phyloP scores from a whole-genome alignment of 2,797 vertebrate species.

The Arrhamphus sclerolepis region DNA sequence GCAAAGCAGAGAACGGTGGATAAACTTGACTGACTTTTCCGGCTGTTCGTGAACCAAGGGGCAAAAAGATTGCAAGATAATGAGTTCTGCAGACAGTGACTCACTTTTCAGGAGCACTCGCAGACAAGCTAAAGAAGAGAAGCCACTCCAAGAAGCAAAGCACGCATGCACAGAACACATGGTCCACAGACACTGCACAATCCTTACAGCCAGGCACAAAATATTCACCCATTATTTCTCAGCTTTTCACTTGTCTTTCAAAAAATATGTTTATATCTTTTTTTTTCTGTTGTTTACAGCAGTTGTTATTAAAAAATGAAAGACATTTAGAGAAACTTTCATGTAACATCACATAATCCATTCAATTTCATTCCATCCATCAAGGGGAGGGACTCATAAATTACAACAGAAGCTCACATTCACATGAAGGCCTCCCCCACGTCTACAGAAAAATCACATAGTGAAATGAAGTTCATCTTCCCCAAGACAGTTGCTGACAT shows the following conservation, averaged over 20 bases:
- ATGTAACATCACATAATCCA: neutral
- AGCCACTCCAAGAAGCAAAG: slow-evolving; percentile 35
- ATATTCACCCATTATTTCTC: neutral
- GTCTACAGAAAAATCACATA: slow-evolving; percentile 42
- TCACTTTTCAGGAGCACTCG: slow-evolving; percentile 53
- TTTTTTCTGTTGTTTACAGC: slow-evolving; percentile 8
- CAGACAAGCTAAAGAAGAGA: slow-evolving; percentile 43
- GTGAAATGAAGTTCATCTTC: slow-evolving; percentile 24
- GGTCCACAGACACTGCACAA: slow-evolving; percentile 26
- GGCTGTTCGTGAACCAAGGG: slow-evolving; percentile 47
- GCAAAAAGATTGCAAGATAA: slow-evolving; percentile 60
- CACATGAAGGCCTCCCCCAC: slow-evolving; percentile 7
- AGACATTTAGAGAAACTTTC: neutral
- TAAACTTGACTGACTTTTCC: slow-evolving; percentile 69
- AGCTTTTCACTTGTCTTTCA: slow-evolving; percentile 7
- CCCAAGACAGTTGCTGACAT: slow-evolving; percentile 45
- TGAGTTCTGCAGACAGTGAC: slow-evolving; percentile 73
- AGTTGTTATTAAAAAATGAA: slow-evolving; percentile 1
- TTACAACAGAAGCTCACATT: slow-evolving; percentile 35
- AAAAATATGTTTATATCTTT: slow-evolving; percentile 1
- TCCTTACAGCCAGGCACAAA: neutral
- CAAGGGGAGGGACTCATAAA: slow-evolving; percentile 31
- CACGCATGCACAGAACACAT: slow-evolving; percentile 57
- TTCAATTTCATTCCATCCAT: slow-evolving; percentile 15
- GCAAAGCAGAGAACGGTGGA: slow-evolving; percentile 50